Evolutionary conservation across 2,113 vertebrate species (phyloP), one percentile per base, ranked within the genome.

Genomic region (Echinops telfairi): DNA sequence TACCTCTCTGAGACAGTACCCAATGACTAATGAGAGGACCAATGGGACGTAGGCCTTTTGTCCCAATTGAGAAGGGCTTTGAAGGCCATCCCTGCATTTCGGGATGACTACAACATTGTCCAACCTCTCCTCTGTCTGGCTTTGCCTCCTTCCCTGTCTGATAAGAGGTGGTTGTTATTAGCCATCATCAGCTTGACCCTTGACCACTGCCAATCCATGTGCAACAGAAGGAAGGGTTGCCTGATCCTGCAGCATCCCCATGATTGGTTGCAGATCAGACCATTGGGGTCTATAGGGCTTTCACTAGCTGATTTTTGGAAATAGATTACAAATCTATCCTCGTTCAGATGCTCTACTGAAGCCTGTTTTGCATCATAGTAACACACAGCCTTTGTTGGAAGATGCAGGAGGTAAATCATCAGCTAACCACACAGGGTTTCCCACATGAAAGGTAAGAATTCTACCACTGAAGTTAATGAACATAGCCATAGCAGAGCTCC

Each of bases 101-200:
- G 0, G 33, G 27, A 27, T 53, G 6, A 36, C 0, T 2, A 43
- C 36, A 31, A 10, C 68, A 2, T 31, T 19, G 12, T 29, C 40
- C 23, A 38, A 40, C 38, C 25, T 43, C 23, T 76, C 23, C 11
- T 40, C 36, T 76, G 22, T 23, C 38, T 25, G 43, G 1, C 22
- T 9, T 15, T 9, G 27, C 27, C 16, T 78, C 76, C 40, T 47
- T 29, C 40, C 43, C 53, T 47, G 15, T 40, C 47, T 31, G 43
- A 53, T 36, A 36, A 36, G 19, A 36, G n/a, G 71, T 73, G 33
- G 71, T 73, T 36, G 33, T 10, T 36, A 33, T 23, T 36, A 73
- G 71, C 33, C 36, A 33, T 33, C 22, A 20, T 36, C 17, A 36
- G 22, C n/a, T 23, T 20, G 19, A 36, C 31, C 33, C 20, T 33